Evolutionary conservation across 2,797 vertebrate species (phyloP).

Genomic region (Apogon hyalosoma): DNA sequence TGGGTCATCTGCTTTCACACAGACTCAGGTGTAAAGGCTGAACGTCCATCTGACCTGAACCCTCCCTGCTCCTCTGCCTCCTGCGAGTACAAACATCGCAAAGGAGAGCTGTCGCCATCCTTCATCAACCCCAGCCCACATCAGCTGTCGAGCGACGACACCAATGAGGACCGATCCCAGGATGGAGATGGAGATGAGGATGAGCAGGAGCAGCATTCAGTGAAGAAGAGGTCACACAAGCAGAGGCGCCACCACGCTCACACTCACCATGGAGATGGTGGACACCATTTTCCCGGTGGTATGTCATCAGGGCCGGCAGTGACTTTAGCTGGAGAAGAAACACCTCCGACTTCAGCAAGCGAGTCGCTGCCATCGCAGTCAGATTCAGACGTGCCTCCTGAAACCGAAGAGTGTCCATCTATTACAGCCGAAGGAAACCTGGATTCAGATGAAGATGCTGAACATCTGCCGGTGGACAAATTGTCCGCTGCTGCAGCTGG

Average conservation of each 20-base stretch:
- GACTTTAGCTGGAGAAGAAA: slow-evolving; percentile 90
- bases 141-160: slow-evolving; percentile 88
- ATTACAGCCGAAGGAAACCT: slow-evolving; percentile 97
- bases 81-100: slow-evolving; percentile 86
- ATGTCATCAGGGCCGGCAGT: slow-evolving; percentile 75
- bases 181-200: slow-evolving; percentile 74
- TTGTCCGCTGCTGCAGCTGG: slow-evolving; percentile 74
- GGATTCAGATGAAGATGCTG: slow-evolving; percentile 96
- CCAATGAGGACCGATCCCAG: slow-evolving; percentile 83
- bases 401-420: slow-evolving; percentile 97
- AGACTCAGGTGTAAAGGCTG: slow-evolving; percentile 59
- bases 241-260: slow-evolving; percentile 75
- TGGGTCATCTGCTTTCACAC: slow-evolving; percentile 19
- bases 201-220: slow-evolving; percentile 83
- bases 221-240: slow-evolving; percentile 87
- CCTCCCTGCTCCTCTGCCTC: slow-evolving; percentile 75
- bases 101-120: slow-evolving; percentile 93
- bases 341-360: slow-evolving; percentile 94
- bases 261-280: slow-evolving; percentile 70
- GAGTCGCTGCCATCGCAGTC: slow-evolving; percentile 96
- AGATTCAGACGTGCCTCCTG: slow-evolving; percentile 96
- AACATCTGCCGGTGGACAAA: slow-evolving; percentile 97
- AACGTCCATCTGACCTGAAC: slow-evolving; percentile 75
- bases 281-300: slow-evolving; percentile 74
- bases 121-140: slow-evolving; percentile 95